Conservation (phyloP, 2,113 vertebrate species). For the Thalassarche chlororhynchos region DNA sequence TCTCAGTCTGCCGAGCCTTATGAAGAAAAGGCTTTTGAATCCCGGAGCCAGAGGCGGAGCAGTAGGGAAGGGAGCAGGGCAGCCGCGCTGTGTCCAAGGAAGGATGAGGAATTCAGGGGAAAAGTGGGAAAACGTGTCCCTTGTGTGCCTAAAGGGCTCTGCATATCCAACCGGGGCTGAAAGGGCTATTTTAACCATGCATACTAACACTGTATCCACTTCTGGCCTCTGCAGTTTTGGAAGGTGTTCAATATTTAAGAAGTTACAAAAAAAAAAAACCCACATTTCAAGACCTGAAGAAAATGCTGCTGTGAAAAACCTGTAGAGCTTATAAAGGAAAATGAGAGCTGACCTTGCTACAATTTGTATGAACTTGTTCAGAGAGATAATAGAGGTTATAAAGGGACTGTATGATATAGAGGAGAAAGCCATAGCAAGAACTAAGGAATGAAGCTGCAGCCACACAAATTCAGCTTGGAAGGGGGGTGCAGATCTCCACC, state of each 20-base stretch:
- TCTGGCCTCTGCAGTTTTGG: not conserved
- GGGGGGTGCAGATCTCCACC: not conserved
- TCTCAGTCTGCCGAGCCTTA: not conserved
- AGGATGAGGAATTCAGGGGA: not conserved
- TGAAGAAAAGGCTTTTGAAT: not conserved
- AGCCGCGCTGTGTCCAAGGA: not conserved
- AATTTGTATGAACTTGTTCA: not conserved
- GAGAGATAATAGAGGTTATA: not conserved
- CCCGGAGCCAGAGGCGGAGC: fast-evolving
- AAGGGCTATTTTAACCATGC: not conserved
- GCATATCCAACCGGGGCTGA: not conserved
- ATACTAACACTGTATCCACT: not conserved
- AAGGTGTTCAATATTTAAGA: not conserved
- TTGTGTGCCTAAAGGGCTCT: not conserved
- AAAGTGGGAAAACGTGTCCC: not conserved
- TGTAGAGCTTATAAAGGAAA: not conserved
- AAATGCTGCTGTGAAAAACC: not conserved
- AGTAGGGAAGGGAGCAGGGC: not conserved
- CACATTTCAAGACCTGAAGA: not conserved
- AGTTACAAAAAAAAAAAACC: not conserved
- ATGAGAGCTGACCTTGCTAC: not conserved
- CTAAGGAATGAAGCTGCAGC: not conserved
- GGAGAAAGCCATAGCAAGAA: not conserved
- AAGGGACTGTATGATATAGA: not conserved
- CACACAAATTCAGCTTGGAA: not conserved